A percentile compares a stretch with the other conserved stretches of the same genome.
These are phyloP conservation scores for Tetranychus urticae DNA, from an alignment of 1,140 invertebrate genomes.

Conservation along the genomic window DNA sequence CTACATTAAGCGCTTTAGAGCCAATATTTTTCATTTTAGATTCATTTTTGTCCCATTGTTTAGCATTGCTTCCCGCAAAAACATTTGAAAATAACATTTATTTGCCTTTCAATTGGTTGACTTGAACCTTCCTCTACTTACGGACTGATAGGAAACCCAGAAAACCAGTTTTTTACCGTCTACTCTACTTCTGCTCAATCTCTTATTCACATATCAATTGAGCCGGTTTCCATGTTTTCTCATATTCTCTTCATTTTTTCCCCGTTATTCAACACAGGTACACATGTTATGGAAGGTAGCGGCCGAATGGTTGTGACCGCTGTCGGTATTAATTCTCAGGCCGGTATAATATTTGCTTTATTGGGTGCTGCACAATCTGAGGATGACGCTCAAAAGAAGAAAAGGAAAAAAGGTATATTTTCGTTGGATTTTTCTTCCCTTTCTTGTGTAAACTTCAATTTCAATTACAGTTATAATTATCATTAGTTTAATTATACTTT, in stretches of 20 bases:
- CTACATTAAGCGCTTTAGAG: too few species aligned
- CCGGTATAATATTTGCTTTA: conserved; percentile 96
- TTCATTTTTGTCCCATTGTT: too few species aligned
- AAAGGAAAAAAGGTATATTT: conserved; percentile 51
- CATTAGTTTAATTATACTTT: too few species aligned
- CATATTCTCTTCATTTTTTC: not conserved
- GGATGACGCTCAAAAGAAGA: conserved; percentile 71
- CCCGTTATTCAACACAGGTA: conserved; percentile 33
- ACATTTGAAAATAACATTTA: too few species aligned
- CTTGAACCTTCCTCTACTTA: too few species aligned
- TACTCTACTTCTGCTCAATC: too few species aligned
- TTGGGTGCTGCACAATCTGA: conserved; percentile 82
- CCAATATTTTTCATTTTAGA: too few species aligned
- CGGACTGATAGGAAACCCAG: too few species aligned
- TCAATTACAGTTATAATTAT: not conserved
- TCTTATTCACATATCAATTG: too few species aligned
- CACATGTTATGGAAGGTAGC: conserved; percentile 99
- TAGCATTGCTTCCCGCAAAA: too few species aligned
- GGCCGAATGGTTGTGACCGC: conserved; percentile 97
- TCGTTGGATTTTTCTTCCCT: not conserved
- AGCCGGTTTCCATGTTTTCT: not conserved
- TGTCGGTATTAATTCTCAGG: conserved; percentile 95
- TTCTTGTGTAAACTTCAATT: not conserved
- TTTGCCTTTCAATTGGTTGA: too few species aligned
- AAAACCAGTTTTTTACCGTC: too few species aligned